Evolutionary conservation across 2,888 invertebrate genomes (phyloP).

Genomic region (Acleris emargana): DNA sequence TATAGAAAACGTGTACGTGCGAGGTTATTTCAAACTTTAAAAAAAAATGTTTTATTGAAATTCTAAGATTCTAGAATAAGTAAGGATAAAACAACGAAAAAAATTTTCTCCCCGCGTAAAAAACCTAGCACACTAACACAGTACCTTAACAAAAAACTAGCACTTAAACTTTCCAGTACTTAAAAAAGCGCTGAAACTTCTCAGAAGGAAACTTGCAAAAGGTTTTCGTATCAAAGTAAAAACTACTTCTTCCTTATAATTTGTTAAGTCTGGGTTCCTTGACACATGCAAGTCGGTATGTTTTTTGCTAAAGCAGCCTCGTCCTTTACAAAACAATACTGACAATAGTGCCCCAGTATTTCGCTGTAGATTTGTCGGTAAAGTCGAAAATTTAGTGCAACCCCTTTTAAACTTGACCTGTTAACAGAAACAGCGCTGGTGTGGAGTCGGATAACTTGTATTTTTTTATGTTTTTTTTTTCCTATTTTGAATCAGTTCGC

Average conservation of each 20-base stretch:
- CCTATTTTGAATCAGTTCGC: too few relatives aligned
- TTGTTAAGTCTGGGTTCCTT: background rate
- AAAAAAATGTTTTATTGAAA: too few relatives aligned
- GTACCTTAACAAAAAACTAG: background rate
- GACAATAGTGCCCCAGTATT: constrained; percentile 64
- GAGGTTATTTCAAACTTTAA: too few relatives aligned
- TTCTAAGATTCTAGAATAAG: too few relatives aligned
- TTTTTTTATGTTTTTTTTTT: too few relatives aligned
- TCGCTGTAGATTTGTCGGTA: constrained; percentile 63
- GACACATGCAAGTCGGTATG: constrained; percentile 2
- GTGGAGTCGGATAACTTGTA: constrained; percentile 42
- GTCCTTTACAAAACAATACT: constrained; percentile 54
- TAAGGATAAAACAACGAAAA: too few relatives aligned
- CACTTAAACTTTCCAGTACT: constrained; percentile 8
- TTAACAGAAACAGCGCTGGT: constrained; percentile 45
- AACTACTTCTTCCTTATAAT: constrained; percentile 9
- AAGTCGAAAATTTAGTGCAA: constrained; percentile 71
- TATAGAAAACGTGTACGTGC: too few relatives aligned
- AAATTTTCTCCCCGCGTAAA: too few relatives aligned
- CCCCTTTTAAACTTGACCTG: constrained; percentile 75
- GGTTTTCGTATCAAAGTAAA: constrained; percentile 10
- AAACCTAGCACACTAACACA: too few relatives aligned
- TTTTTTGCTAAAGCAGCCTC: constrained; percentile 25
- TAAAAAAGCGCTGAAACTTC: constrained; percentile 4
- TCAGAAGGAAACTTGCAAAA: constrained; percentile 8